phyloP scores from a whole-genome alignment of 1,140 invertebrate species.

The Thaumetopoea pityocampa region DNA sequence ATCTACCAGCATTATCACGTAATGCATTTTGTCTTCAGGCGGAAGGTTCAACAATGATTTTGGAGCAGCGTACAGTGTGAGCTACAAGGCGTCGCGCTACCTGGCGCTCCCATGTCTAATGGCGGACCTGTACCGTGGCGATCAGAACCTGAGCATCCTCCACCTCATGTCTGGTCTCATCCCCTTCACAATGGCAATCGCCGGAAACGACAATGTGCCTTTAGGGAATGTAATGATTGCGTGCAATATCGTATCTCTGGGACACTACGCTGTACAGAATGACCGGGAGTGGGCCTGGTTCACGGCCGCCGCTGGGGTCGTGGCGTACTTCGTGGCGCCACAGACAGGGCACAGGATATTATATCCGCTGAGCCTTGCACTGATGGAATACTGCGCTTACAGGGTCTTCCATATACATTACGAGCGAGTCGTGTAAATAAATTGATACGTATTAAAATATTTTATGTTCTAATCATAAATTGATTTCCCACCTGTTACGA shows the following conservation, averaged over 20 bases:
- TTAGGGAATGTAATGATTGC: conserved; percentile 49
- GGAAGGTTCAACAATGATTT: conserved; percentile 48
- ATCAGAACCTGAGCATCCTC: conserved; percentile 30
- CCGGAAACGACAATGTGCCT: conserved; percentile 38
- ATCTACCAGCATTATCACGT: conserved; percentile 47
- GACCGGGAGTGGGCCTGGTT: conserved; percentile 50
- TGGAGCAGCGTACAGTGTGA: conserved; percentile 38
- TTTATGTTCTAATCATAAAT: no score
- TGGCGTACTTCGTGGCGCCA: conserved; percentile 45
- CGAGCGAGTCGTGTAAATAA: no score
- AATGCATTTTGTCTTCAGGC: conserved; percentile 29
- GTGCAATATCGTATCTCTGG: conserved; percentile 47
- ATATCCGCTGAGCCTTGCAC: conserved; percentile 43
- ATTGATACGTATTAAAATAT: no score
- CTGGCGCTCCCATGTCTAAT: conserved; percentile 55
- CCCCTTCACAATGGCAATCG: conserved; percentile 44
- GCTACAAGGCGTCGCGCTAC: conserved; percentile 42
- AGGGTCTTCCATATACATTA: conserved; percentile 35
- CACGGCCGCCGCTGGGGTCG: conserved; percentile 42
- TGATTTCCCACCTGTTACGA: no score
- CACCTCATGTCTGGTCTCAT: conserved; percentile 51
- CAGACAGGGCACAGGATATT: conserved; percentile 30
- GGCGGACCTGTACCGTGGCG: conserved; percentile 44
- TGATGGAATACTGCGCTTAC: conserved; percentile 53
- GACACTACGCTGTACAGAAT: conserved; percentile 36